phyloP scores from a whole-genome alignment of 2,797 vertebrate species.

The Aphelocoma californica region DNA sequence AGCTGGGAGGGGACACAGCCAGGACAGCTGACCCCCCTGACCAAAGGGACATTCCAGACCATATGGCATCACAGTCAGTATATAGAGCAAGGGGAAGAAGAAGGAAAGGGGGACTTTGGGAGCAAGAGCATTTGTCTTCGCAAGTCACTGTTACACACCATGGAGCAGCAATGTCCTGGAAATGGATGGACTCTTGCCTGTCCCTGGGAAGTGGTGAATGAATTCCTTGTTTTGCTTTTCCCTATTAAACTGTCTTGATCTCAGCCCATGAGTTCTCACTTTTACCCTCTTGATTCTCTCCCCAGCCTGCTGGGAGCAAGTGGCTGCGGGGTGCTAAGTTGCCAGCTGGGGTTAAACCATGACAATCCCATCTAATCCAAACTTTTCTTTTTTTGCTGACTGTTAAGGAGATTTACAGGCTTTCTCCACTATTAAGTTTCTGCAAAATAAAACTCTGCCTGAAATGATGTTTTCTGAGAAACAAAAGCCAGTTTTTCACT shows the following conservation, averaged over 20 bases:
- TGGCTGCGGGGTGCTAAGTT: background rate
- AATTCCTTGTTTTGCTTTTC: background rate
- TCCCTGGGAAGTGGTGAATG: rapidly evolving
- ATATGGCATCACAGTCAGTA: rapidly evolving
- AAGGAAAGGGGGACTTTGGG: background rate
- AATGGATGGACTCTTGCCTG: background rate
- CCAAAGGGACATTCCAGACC: background rate
- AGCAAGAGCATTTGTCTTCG: background rate
- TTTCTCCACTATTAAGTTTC: background rate
- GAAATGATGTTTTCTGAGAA: background rate
- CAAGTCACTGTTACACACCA: background rate
- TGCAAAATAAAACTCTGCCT: background rate
- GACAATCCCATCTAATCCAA: background rate
- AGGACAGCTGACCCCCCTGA: background rate
- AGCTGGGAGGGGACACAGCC: background rate
- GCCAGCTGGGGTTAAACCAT: background rate
- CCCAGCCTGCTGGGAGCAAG: background rate
- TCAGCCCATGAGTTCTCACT: rapidly evolving
- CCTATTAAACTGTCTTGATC: background rate
- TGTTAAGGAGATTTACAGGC: background rate
- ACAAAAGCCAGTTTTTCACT: background rate
- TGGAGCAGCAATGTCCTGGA: rapidly evolving
- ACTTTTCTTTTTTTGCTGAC: background rate
- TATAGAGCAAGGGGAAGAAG: rapidly evolving
- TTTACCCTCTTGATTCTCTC: background rate